A percentile compares a stretch with the other conserved stretches of the same genome.
Evolutionary conservation across 2,113 vertebrate genomes (phyloP).

Genomic region (Crypturellus undulatus): DNA sequence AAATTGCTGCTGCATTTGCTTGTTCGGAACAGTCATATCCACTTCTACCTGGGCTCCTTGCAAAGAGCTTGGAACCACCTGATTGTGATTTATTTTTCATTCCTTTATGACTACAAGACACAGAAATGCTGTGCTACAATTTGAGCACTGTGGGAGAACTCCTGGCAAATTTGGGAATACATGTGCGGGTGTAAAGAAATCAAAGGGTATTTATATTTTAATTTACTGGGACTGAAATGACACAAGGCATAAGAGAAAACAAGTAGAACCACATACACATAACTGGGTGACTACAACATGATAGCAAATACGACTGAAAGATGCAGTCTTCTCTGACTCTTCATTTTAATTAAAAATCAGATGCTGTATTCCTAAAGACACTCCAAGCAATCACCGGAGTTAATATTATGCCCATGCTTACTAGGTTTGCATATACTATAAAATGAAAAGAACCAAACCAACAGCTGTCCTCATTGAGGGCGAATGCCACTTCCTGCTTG

Average conservation of each 20-base stretch:
- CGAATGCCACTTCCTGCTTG: conserved; percentile 23
- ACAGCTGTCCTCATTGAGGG: conserved; percentile 26
- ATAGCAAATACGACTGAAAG: not conserved
- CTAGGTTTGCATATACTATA: not conserved
- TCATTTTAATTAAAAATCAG: not conserved
- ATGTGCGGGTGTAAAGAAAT: not conserved
- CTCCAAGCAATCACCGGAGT: not conserved
- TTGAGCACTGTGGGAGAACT: not conserved
- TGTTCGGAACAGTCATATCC: not conserved
- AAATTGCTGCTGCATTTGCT: not conserved
- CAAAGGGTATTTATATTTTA: not conserved
- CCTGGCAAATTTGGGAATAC: not conserved
- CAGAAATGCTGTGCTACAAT: not conserved
- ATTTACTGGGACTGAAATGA: not conserved
- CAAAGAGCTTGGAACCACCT: not conserved
- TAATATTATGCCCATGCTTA: not conserved
- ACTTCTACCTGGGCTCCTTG: not conserved
- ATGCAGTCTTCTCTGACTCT: not conserved
- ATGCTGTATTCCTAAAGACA: not conserved
- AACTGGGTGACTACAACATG: not conserved
- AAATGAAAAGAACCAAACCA: not conserved
- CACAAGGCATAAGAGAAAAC: not conserved
- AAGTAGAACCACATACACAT: not conserved
- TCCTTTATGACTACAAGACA: not conserved
- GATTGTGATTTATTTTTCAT: not conserved